Base-by-base conservation (phyloP, 2,888 invertebrate species). In the Nomada ferruginata region DNA sequence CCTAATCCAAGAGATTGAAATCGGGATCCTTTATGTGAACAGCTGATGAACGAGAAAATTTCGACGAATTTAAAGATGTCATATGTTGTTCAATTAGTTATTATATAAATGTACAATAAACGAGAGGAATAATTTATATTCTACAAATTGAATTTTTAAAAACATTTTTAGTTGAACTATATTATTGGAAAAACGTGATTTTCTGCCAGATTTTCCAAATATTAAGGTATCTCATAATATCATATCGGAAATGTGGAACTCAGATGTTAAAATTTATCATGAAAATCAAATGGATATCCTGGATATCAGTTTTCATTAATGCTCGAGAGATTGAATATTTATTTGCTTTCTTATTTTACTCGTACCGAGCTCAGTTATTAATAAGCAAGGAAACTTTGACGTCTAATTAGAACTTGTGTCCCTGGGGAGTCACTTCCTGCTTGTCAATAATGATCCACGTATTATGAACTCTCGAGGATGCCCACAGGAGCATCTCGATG, bases 1-100 rank as follows among this genome's bases (percentile, higher is more conserved):
- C 57, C 42, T 57, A 59, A 70, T 70, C 69, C 69, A 15, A 59
- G 15, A 29, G 44, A 73, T 47, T 65, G 26, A 0, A 70, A 15
- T 57, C 47, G 15, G 13, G 69, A 59, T 29, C 23, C 20, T 18
- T 11, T 70, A 36, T 47, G 44, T 13, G 15, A 57, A 55, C 13
- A 26, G n/a, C 26, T n/a, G 64, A 11, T 2, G 7, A 47, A 13
- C 63, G 2, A 2, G 63, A 0, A 23, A 26, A 10, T 23, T 47
- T 18, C 23, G 26, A 26, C 4, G 20, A 65, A 65, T 65, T 69
- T 57, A 36, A 66, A 66, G 5, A 5, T 36, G 36, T 36, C 36
- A 1, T 36, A 36, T 36, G 36, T 36, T 36, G 36, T 36, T 36
- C 36, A 36, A 36, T 36, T 36, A 7, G 0, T 7, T 36, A 7